These are phyloP conservation scores for Trogon melanurus DNA, from an alignment of 2,113 vertebrate species.

Conservation along the genomic window DNA sequence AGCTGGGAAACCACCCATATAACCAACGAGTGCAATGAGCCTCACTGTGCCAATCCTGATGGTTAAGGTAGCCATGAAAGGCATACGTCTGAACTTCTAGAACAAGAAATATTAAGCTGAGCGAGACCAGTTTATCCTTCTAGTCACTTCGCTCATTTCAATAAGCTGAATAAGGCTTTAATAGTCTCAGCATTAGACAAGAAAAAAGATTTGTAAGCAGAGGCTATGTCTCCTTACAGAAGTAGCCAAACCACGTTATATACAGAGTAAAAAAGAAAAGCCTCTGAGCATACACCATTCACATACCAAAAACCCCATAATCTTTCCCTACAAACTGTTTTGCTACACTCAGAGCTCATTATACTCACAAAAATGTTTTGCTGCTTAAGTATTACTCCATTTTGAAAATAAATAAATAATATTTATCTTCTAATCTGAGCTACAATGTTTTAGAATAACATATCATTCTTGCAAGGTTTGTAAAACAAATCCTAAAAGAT, in stretches of 20 bases:
- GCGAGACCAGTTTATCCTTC: not conserved
- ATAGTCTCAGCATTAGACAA: not conserved
- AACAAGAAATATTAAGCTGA: not conserved
- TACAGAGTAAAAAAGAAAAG: not conserved
- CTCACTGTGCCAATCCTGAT: not conserved
- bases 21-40: not conserved
- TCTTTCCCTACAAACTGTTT: not conserved
- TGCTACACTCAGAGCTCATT: not conserved
- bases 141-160: not conserved
- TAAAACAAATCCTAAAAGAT: not conserved
- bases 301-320: not conserved
- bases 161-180: not conserved
- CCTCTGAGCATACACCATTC: not conserved
- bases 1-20: not conserved
- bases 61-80: not conserved
- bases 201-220: not conserved
- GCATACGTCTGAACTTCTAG: not conserved
- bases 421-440: not conserved
- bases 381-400: not conserved
- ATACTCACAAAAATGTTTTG: not conserved
- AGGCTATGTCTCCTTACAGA: not conserved
- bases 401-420: not conserved
- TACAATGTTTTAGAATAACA: not conserved
- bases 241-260: not conserved
- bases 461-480: not conserved